Base-by-base conservation (phyloP, 1,140 invertebrate species). In the Nasonia vitripennis region DNA sequence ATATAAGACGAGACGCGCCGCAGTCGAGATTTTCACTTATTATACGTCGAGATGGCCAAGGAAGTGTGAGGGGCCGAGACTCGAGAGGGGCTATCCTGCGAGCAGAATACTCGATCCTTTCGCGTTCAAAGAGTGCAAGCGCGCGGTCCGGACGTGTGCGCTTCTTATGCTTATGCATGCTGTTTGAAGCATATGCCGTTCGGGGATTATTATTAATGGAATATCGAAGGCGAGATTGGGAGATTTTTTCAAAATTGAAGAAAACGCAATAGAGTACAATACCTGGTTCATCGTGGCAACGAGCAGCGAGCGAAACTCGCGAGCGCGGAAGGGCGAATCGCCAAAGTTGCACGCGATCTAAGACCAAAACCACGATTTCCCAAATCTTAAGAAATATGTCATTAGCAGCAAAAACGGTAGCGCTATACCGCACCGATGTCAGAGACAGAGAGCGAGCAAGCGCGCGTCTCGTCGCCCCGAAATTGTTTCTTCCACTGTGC, bases 371-470 rank as follows among this genome's bases (percentile, higher is more conserved):
- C 0, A 55, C 51, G 51, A 55, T 62, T 3, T 62, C 6, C 2
- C 6, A 62, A 62, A 62, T 62, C 55, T 62, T 62, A 62, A 92
- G 91, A 92, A 93, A 93, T 92, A 89, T 93, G 92, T 93, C 92
- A 93, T 86, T 87, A 87, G 80, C 92, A 93, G 92, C 87, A 71
- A 79, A 80, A 70, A 80, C 10, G 1, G 23, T 68, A 37, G 6
- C 4, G 1, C 86, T 90, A 90, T 88, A 88, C 89, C 86, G 87
- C 88, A 91, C 92, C 92, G 91, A 87, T 89, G 91, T 89, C 92
- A 92, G 91, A 85, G 68, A 68, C 79, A 89, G 88, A 89, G 34
- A 37, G 34, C 2, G 34, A 37, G 34, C 34, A 6, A 37, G 90
- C 89, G 88, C 89, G 90, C 90, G 89, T 92, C 89, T 89, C 90